Percentiles rank a stretch among this genome's conserved stretches.
Evolutionary conservation across 1,140 invertebrate species (phyloP).

Genomic region (Pissodes strobi): DNA sequence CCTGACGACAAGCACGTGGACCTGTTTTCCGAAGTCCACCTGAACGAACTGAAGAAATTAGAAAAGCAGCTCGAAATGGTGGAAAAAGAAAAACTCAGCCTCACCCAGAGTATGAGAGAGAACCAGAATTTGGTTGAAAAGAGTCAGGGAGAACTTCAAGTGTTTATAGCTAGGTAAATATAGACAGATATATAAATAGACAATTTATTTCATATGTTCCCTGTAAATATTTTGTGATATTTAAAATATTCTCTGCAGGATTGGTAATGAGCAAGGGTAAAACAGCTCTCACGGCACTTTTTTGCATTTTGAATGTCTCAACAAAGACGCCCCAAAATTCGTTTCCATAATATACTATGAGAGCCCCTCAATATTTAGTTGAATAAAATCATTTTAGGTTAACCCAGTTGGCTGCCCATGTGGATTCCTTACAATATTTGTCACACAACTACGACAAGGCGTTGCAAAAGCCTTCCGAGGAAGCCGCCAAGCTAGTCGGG

Average conservation of each 20-base stretch:
- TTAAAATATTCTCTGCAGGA: too few species aligned
- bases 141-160: constrained; percentile 75
- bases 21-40: constrained; percentile 95
- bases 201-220: too few species aligned
- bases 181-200: too few species aligned
- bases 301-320: too few species aligned
- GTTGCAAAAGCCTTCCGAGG: constrained; percentile 52
- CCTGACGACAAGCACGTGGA: constrained; percentile 80
- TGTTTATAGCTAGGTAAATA: constrained; percentile 62
- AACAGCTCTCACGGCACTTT: too few species aligned
- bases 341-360: too few species aligned
- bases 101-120: constrained; percentile 76
- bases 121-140: constrained; percentile 78
- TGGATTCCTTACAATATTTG: constrained; percentile 74
- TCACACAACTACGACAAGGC: constrained; percentile 62
- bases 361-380: too few species aligned
- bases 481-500: constrained; percentile 56
- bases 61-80: constrained; percentile 90
- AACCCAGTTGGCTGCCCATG: constrained; percentile 77
- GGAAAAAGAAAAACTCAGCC: constrained; percentile 77
- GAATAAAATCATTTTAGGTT: too few species aligned
- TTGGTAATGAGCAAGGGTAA: too few species aligned
- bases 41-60: constrained; percentile 91
- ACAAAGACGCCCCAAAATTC: too few species aligned
- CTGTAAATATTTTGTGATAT: too few species aligned